Evolutionary conservation across 2,797 vertebrate species (phyloP), one percentile per base, ranked within the genome.

Genomic region (Phalanger gymnotis): DNA sequence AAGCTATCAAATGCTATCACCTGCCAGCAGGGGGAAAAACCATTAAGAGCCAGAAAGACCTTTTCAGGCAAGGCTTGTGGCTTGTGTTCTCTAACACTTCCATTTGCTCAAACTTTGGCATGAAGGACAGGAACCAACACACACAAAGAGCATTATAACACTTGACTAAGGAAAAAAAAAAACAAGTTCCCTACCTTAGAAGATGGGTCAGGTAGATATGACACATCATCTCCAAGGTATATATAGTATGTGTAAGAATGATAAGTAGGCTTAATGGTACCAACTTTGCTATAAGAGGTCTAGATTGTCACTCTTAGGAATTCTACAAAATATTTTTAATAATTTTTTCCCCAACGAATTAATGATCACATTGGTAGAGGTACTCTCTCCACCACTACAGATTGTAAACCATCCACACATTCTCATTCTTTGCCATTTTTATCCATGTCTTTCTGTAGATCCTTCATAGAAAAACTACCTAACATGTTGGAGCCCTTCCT

Each of bases 101-200:
- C 93, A 90, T 54, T 89, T 47, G 52, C 25, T 93, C 94, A 30
- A 40, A 89, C 90, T 94, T 97, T 87, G 94, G 92, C 92, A 91
- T 61, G 55, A 54, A 58, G 91, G 61, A 81, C 73, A 73, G 22
- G 40, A 30, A 51, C 57, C 89, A 89, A 0, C 4, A 0, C 5
- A 40, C 53, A 93, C 90, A 73, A 91, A 95, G 51, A 96, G 13
- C 90, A 52, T 89, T 95, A 47, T 28, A 22, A 66, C 90, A 89
- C 7, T 16, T 90, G 28, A 28, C 40, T 53, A 90, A 54, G 52
- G n/a, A n/a, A n/a, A 30, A 53, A 90, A 94, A 9, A 28, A 47
- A 95, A 92, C 52, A 51, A 57, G 66, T 90, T 92, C 52, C 31
- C 51, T 95, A 90, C 58, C 66, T 90, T n/a, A 31, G 34, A 28